Base-by-base conservation (phyloP, 2,888 invertebrate species). In the Andrena bucephala region DNA sequence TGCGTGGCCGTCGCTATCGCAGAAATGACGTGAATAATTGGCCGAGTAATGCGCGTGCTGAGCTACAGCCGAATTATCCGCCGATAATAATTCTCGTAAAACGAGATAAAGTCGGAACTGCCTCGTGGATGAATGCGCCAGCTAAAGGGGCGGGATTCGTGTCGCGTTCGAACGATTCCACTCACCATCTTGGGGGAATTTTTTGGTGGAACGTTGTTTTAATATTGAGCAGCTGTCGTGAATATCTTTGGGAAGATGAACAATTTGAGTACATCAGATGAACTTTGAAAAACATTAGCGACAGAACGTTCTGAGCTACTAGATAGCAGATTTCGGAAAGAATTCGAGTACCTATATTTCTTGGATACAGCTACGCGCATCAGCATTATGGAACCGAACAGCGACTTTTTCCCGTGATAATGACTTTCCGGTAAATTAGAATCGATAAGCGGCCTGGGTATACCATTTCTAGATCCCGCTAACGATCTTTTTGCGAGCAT, bases 391-490 rank as follows among this genome's bases (percentile, higher is more conserved):
- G 31, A 13, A 29, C 16, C 33, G 27, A 29, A n/a, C n/a, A 7
- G 42, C 10, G 10, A 67, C 36, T 84, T 87, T 87, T 87, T 85
- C 74, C 68, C 52, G 66, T 33, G 87, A 81, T 88, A 88, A 88
- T 81, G 88, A 88, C 88, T 88, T 88, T 88, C 88, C 88, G 74
- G 88, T 88, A 88, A 88, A 88, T 88, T 88, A 88, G 85, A 88
- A 88, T 88, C 88, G 88, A 88, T 88, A 85, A 88, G 75, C 86
- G 75, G 60, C 81, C 76, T 73, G 76, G 84, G 73, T 87, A 81
- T 85, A 84, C 76, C 81, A 79, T 80, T 86, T 80, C 83, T 79
- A 83, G 87, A 82, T 85, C 71, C 80, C 83, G 66, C 88, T 88
- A 88, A 88, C 88, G 88, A 88, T 87, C 88, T 88, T 88, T 88